Percentiles rank a stretch among this genome's conserved stretches.
These are phyloP conservation scores for Sebastiscus albofasciatus DNA, from an alignment of 2,797 vertebrate species.

Conservation along the genomic window DNA sequence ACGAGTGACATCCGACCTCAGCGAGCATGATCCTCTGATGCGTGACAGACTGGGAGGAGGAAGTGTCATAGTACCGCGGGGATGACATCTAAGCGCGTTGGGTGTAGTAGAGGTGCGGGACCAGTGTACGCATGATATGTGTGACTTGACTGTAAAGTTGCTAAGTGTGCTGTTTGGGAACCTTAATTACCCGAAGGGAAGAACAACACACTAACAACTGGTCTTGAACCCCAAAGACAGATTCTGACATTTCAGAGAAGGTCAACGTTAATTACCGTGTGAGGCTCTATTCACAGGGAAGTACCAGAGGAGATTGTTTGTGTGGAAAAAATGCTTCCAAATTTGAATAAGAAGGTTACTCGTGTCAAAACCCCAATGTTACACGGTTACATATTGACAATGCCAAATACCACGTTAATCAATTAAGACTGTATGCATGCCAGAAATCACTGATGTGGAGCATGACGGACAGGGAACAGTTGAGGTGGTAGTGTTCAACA, in stretches of 20 bases:
- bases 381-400: background rate
- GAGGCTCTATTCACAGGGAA: slow-evolving; percentile 20
- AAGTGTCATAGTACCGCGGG: slow-evolving; percentile 17
- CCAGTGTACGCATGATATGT: background rate
- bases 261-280: slow-evolving; percentile 65
- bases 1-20: slow-evolving; percentile 61
- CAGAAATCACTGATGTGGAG: background rate
- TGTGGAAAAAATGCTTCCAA: slow-evolving; percentile 12
- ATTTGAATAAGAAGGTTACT: slow-evolving; percentile 42
- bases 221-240: slow-evolving; percentile 45
- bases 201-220: slow-evolving; percentile 49
- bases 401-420: slow-evolving; percentile 5
- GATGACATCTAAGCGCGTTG: slow-evolving; percentile 25
- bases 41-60: slow-evolving; percentile 35
- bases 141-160: slow-evolving; percentile 48
- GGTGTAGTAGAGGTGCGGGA: slow-evolving; percentile 22
- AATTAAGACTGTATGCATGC: background rate
- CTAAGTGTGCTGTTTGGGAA: slow-evolving; percentile 15
- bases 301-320: slow-evolving; percentile 33
- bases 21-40: slow-evolving; percentile 55
- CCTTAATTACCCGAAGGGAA: slow-evolving; percentile 60
- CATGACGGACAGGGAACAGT: background rate
- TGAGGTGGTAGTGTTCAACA: background rate
- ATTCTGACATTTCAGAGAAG: slow-evolving; percentile 76
- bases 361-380: slow-evolving; percentile 5